Conservation (phyloP, 1,140 invertebrate genomes). For the Drosophila leontia region DNA sequence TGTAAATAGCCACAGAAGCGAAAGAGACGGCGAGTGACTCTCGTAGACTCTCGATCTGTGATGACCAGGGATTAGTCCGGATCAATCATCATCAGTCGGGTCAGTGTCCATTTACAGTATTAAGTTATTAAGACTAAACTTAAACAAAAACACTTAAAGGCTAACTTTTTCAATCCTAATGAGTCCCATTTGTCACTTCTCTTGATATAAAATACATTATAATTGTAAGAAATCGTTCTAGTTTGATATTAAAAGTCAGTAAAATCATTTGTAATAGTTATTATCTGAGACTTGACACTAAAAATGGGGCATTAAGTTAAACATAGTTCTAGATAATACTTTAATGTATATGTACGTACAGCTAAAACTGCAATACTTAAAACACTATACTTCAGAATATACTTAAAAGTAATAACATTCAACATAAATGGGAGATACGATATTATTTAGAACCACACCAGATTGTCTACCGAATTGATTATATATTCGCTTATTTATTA, state of each 20-base stretch:
- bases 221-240: too few relatives aligned
- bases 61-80: background rate
- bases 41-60: background rate
- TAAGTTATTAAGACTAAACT: background rate
- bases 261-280: background rate
- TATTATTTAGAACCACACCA: background rate
- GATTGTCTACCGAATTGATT: background rate
- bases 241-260: background rate
- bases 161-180: background rate
- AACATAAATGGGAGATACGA: background rate
- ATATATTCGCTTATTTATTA: background rate
- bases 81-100: constrained; percentile 4
- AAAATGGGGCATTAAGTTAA: background rate
- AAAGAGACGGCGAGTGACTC: constrained; percentile 3
- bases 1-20: constrained; percentile 7
- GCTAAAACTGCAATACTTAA: background rate
- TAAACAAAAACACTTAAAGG: background rate
- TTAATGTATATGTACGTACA: background rate
- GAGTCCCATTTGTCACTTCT: too few relatives aligned
- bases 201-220: too few relatives aligned
- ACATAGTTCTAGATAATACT: background rate
- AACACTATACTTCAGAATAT: background rate
- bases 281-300: background rate
- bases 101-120: constrained; percentile 4
- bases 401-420: background rate